phyloP scores from a whole-genome alignment of 2,797 vertebrate genomes.

The Selene dorsalis region DNA sequence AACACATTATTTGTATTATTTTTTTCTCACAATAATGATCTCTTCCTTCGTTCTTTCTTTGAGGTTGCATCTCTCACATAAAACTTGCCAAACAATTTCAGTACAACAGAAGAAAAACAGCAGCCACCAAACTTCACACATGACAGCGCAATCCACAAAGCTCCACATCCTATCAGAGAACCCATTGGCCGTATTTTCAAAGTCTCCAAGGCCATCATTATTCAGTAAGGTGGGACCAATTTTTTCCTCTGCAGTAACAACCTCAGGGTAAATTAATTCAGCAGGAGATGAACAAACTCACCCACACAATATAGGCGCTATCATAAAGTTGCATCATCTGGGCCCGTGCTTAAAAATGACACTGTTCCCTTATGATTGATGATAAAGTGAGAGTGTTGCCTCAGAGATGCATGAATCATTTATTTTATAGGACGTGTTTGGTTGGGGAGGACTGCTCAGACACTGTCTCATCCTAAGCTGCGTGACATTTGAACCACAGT shows the following conservation, averaged over 20 bases:
- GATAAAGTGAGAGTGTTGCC: constrained; percentile 21
- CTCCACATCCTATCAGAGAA: constrained; percentile 25
- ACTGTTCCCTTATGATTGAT: constrained; percentile 30
- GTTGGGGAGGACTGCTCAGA: constrained; percentile 12
- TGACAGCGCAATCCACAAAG: constrained; percentile 13
- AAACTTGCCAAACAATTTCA: constrained; percentile 1
- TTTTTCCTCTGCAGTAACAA: constrained; percentile 35
- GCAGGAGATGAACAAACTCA: constrained; percentile 29
- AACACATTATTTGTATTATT: not conserved
- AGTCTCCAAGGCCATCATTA: constrained; percentile 47
- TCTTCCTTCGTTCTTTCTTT: not conserved
- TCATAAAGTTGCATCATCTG: constrained; percentile 52
- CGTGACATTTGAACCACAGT: constrained; percentile 31
- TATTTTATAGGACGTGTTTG: constrained; percentile 17
- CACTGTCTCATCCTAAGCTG: constrained; percentile 10
- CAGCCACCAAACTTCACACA: constrained; percentile 13
- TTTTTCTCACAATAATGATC: not conserved
- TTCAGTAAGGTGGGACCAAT: constrained; percentile 33
- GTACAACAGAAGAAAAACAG: not conserved
- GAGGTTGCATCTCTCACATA: not conserved
- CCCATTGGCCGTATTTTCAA: constrained; percentile 8
- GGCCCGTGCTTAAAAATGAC: constrained; percentile 22
- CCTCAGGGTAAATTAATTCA: constrained; percentile 37
- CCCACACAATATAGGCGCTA: constrained; percentile 13
- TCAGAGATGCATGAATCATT: constrained; percentile 40